phyloP scores from a whole-genome alignment of 23 tunicate species.

The Phallusia fumigata region DNA sequence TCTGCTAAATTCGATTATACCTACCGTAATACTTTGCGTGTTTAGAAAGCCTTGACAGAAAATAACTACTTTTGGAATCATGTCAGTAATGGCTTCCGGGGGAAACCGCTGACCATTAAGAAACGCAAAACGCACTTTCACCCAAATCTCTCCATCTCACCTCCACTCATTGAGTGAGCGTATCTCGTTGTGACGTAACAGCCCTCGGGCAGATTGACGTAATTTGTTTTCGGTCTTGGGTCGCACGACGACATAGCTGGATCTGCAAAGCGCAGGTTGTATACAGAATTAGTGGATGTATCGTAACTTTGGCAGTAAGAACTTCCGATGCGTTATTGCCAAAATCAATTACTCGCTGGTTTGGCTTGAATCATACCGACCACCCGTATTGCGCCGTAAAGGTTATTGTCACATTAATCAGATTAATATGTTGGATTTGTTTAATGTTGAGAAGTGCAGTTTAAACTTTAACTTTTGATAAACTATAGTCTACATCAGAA shows the following conservation, averaged over 20 bases:
- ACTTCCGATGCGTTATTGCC: conserved; percentile 3
- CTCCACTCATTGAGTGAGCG: neutral
- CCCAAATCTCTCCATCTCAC: neutral
- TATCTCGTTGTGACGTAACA: conserved; percentile 48
- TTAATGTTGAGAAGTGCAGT: too few species aligned
- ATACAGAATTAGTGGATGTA: neutral
- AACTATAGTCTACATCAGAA: too few species aligned
- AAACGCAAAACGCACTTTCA: too few species aligned
- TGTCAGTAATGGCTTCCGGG: too few species aligned
- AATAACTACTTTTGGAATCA: too few species aligned
- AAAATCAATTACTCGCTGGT: neutral
- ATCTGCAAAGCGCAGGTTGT: conserved; percentile 37
- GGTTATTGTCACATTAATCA: too few species aligned
- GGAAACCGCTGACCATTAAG: too few species aligned
- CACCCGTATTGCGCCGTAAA: neutral
- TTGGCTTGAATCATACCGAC: neutral
- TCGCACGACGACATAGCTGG: conserved; percentile 65
- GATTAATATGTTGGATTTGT: too few species aligned
- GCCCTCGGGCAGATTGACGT: conserved; percentile 69
- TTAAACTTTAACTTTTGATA: too few species aligned
- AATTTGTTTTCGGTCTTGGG: conserved; percentile 48
- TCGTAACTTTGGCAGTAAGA: neutral
- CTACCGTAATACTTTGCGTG: too few species aligned
- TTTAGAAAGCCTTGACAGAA: too few species aligned
- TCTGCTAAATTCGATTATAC: too few species aligned